Base-by-base conservation (phyloP, 2,113 vertebrate genomes). In the Globicephala melas region DNA sequence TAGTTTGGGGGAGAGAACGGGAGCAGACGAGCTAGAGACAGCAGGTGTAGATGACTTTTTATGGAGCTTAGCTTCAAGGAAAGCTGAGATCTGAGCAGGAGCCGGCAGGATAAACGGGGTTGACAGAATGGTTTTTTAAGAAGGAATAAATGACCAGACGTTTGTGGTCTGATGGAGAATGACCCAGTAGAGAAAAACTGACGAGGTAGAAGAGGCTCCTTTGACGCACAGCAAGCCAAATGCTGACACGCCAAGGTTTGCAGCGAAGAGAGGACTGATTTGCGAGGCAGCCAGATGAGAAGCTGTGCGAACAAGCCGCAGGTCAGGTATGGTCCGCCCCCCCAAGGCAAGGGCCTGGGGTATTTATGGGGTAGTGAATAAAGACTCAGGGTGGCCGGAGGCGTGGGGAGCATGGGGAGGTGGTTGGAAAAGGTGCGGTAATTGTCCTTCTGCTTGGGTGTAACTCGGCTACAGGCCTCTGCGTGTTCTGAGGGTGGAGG, bases 261-360 rank as follows among this genome's bases (percentile, higher is more conserved):
- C 0, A 80, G 77, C 21, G n/a, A 79, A n/a, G n/a, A 80, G 77
- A 58, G n/a, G 23, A 0, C 53, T 38, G 58, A 38, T 9, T 38
- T 58, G 33, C 25, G 31, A 80, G 77, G 33, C 21, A 58, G 2
- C n/a, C 14, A 4, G 21, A 58, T 2, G 13, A 80, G 53, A 58
- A 21, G 7, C 33, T 14, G 33, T 5, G 50, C 33, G 31, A 55
- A 26, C 12, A 38, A 80, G n/a, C 25, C 21, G 9, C 36, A 80
- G 23, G 12, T 17, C 13, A 6, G 4, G 33, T 9, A 38, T 58
- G 23, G 12, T 17, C 4, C 3, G 0, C 33, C 8, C 6, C 6
- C 21, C 33, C n/a, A 36, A 80, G n/a, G n/a, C n/a, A 58, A 58
- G 77, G 77, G 53, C 23, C 77, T 38, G n/a, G 53, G n/a, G 21